Conservation (phyloP, 2,113 vertebrate species). For the Archilochus colubris region DNA sequence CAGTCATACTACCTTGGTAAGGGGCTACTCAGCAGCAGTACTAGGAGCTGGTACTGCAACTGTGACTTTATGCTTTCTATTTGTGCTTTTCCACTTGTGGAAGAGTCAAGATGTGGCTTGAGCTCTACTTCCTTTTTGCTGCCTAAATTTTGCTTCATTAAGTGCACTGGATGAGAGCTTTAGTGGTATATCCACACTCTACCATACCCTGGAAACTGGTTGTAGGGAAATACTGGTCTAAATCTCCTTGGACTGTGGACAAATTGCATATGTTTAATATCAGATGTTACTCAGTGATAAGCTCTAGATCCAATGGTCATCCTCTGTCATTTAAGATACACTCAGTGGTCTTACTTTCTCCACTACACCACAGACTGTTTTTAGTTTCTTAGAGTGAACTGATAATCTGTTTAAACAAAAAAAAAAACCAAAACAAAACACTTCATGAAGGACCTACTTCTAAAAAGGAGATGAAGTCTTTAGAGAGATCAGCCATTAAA, state of each 20-base stretch:
- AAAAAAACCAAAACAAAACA: neutral
- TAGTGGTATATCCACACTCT: neutral
- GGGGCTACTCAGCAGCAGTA: neutral
- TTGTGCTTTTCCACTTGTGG: neutral
- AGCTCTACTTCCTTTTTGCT: neutral
- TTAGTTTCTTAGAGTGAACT: neutral
- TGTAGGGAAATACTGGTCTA: neutral
- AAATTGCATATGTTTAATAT: neutral
- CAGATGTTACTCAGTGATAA: neutral
- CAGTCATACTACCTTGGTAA: neutral
- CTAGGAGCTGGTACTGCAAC: neutral
- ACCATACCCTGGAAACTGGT: neutral
- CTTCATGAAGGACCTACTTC: neutral
- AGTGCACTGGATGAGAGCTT: neutral
- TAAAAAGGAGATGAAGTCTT: neutral
- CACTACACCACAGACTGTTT: neutral
- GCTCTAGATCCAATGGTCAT: neutral
- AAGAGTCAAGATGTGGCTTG: neutral
- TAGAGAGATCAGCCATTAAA: neutral
- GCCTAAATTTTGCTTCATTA: neutral
- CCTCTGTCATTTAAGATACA: neutral
- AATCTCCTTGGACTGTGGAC: neutral
- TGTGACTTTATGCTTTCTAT: neutral
- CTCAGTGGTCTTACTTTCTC: neutral
- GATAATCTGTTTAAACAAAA: neutral